Conservation (phyloP, 2,113 vertebrate species). For the Thryonomys swinderianus region DNA sequence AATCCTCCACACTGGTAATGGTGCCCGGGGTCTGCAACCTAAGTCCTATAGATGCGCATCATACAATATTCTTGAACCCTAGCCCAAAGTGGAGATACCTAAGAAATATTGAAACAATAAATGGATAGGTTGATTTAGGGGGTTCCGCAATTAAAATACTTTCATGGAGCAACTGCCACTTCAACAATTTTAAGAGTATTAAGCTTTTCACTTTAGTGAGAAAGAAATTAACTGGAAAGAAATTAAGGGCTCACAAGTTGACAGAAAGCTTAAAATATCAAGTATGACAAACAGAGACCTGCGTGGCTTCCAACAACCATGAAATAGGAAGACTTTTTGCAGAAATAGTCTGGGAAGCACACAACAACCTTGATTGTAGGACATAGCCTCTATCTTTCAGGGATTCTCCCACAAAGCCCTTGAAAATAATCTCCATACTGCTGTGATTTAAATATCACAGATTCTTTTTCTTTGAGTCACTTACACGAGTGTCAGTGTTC, state of each 20-base stretch:
- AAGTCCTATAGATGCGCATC: too few species aligned
- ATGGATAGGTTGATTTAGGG: background rate
- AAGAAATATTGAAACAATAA: background rate
- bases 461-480: slow-evolving; percentile 16
- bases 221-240: background rate
- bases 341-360: background rate
- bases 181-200: background rate
- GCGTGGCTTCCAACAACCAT: background rate
- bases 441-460: slow-evolving; percentile 31
- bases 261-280: background rate
- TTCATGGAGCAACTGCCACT: background rate
- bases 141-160: slow-evolving; percentile 34
- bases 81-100: background rate
- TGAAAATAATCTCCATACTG: background rate
- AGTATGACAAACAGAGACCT: background rate
- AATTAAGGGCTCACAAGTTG: background rate
- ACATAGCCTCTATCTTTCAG: background rate
- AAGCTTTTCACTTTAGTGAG: background rate
- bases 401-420: background rate
- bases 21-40: too few species aligned
- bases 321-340: background rate
- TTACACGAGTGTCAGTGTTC: slow-evolving; percentile 16
- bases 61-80: too few species aligned
- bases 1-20: too few species aligned
- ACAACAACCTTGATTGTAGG: background rate